Base-by-base conservation (phyloP, 2,888 invertebrate genomes). In the Sphaerophoria taeniata region DNA sequence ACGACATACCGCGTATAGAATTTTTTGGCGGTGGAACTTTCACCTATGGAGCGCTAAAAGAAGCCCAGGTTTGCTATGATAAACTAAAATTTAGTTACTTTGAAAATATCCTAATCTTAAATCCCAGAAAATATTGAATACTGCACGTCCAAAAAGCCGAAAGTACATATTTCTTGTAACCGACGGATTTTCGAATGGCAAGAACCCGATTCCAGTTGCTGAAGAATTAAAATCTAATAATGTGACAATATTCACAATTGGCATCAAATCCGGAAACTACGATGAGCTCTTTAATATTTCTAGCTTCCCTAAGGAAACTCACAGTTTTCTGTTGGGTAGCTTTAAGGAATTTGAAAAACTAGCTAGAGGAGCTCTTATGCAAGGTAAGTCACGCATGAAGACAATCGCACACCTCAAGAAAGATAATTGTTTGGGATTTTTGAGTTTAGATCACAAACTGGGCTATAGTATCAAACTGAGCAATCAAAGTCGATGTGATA, bases 101-200 rank as follows among this genome's bases (percentile, higher is more conserved):
- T 39, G 14, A 14, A 4, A 14, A 49, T 49, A 49, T 39, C 9
- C 39, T 39, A 49, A 49, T 6, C 53, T 70, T 47, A 56, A 81
- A 74, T 60, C 89, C 88, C 11, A 94, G 93, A 91, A 92, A 73
- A 93, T 94, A 63, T 92, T 94, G 36, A 89, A 91, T 60, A 90
- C 90, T 45, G 88, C 90, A 0, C 91, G 94, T 16, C 89, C 91
- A 34, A 90, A 91, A 31, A 92, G 93, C 3, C 93, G 92, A 87
- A 95, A 95, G 89, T 94, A 94, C 0, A 92, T 95, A 9, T 95
- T 95, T 88, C 91, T 95, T 4, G 93, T 95, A 87, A 95, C 95
- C 0, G 95, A 95, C 88, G 95, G 95, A 12, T 95, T 94, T 89
- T 95, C 95, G 6, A 95, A 95, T 89, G 95, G 95, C 1, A 95